These are phyloP conservation scores for Dasypolia templi DNA, from an alignment of 2,888 invertebrate species.

Conservation along the genomic window DNA sequence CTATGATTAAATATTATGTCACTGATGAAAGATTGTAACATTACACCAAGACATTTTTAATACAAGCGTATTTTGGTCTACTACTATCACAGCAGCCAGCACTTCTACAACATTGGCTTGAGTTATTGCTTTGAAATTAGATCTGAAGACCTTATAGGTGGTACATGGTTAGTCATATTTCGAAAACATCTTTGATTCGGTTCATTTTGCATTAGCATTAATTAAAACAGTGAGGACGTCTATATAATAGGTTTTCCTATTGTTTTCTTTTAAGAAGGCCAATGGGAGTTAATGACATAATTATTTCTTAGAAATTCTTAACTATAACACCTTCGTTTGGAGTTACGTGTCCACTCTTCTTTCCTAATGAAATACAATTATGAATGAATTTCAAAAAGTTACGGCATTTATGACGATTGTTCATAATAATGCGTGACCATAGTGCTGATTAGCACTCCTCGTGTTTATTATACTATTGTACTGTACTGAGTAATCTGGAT, in stretches of 20 bases:
- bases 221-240: slow-evolving; percentile 14
- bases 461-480: slow-evolving; percentile 45
- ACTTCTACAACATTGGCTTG: not conserved
- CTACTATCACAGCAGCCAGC: not conserved
- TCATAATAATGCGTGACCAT: slow-evolving; percentile 24
- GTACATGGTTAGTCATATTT: not conserved
- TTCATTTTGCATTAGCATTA: not conserved
- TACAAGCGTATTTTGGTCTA: not conserved
- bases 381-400: slow-evolving; percentile 6
- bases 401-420: slow-evolving; percentile 11
- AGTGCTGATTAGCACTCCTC: slow-evolving; percentile 34
- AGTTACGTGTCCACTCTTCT: not conserved
- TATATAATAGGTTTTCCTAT: slow-evolving; percentile 4
- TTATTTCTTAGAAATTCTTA: slow-evolving; percentile 27
- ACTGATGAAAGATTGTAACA: slow-evolving; percentile 31
- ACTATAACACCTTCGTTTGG: not conserved
- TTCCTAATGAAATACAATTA: not conserved
- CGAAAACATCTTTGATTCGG: slow-evolving; percentile 7
- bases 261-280: slow-evolving; percentile 15
- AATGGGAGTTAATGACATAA: not conserved
- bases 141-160: not conserved
- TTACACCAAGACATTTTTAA: not conserved
- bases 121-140: not conserved
- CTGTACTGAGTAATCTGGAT: slow-evolving; percentile 64
- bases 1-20: slow-evolving; percentile 53